phyloP scores from a whole-genome alignment of 2,888 invertebrate genomes.

The Ganaspis brasiliensis region DNA sequence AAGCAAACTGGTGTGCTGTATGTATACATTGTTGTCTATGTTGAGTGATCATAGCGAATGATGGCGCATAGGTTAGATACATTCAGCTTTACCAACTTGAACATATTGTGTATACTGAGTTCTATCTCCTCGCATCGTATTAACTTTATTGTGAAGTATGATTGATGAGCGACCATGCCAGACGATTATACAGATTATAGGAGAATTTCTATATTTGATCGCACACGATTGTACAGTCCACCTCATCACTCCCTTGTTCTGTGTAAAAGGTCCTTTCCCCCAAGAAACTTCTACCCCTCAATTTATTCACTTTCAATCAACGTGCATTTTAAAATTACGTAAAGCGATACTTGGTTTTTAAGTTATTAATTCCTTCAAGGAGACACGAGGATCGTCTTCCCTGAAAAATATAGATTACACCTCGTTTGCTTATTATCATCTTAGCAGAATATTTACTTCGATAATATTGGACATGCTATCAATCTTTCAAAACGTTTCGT shows the following conservation, averaged over 20 bases:
- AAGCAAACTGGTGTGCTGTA: conserved; percentile 2
- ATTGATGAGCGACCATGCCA: conserved; percentile 69
- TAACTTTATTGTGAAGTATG: conserved; percentile 75
- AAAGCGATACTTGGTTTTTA: conserved; percentile 26
- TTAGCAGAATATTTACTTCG: too few relatives aligned
- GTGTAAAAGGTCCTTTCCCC: background rate
- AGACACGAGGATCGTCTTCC: conserved; percentile 16
- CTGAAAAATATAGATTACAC: conserved; percentile 22
- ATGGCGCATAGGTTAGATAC: conserved; percentile 49
- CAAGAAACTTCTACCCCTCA: conserved; percentile 14
- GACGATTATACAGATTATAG: conserved; percentile 59
- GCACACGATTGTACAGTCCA: conserved; percentile 12
- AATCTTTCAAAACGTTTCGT: background rate
- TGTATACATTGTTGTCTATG: background rate
- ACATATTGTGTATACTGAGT: conserved; percentile 51
- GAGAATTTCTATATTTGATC: conserved; percentile 54
- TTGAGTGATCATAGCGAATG: conserved; percentile 51
- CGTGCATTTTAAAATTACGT: conserved; percentile 39
- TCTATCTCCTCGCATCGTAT: conserved; percentile 64
- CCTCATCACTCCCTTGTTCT: conserved; percentile 16
- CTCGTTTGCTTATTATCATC: conserved; percentile 9
- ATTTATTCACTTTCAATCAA: conserved; percentile 31
- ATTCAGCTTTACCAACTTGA: conserved; percentile 54
- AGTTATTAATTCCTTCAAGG: conserved; percentile 25
- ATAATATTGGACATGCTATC: background rate